Evolutionary conservation across 2,797 vertebrate genomes (phyloP).

Genomic region (Danio choprae): DNA sequence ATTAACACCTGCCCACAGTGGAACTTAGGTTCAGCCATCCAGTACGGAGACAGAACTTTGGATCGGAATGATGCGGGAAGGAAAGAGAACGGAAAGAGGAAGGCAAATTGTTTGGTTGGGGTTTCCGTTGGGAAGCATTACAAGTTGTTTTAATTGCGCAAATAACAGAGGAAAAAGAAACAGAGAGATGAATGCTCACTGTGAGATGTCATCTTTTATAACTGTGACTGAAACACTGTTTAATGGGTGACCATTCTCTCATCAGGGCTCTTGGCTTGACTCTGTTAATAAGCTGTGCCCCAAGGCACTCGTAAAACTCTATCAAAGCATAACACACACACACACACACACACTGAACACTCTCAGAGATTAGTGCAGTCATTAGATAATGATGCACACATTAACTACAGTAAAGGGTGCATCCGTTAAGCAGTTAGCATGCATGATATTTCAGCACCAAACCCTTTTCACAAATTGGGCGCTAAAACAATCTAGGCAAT

Average conservation of each 20-base stretch:
- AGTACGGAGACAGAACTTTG: slow-evolving; percentile 69
- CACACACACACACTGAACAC: slow-evolving; percentile 25
- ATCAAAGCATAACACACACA: slow-evolving; percentile 48
- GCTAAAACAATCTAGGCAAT: not conserved
- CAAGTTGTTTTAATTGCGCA: not conserved
- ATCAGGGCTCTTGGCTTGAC: slow-evolving; percentile 54
- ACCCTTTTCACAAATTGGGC: slow-evolving; percentile 11
- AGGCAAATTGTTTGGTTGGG: slow-evolving; percentile 9
- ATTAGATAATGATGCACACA: slow-evolving; percentile 29
- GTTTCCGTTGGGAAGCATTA: slow-evolving; percentile 28
- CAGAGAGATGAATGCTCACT: slow-evolving; percentile 35
- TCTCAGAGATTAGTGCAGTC: slow-evolving; percentile 31
- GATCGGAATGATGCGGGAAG: slow-evolving; percentile 44
- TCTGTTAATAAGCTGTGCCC: slow-evolving; percentile 58
- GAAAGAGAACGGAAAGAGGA: slow-evolving; percentile 42
- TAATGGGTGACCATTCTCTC: slow-evolving; percentile 58
- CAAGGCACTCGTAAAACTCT: slow-evolving; percentile 68
- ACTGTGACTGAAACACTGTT: slow-evolving; percentile 55
- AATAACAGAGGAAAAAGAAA: slow-evolving; percentile 32
- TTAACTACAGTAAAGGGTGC: slow-evolving; percentile 25
- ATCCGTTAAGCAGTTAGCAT: slow-evolving; percentile 4
- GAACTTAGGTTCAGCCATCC: slow-evolving; percentile 68
- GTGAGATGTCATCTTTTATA: slow-evolving; percentile 51
- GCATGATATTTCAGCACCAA: not conserved
- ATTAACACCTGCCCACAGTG: slow-evolving; percentile 77